A percentile compares a stretch with the other conserved stretches of the same genome.
Evolutionary conservation across 2,888 invertebrate species (phyloP).

Genomic region (Cryptus armator): DNA sequence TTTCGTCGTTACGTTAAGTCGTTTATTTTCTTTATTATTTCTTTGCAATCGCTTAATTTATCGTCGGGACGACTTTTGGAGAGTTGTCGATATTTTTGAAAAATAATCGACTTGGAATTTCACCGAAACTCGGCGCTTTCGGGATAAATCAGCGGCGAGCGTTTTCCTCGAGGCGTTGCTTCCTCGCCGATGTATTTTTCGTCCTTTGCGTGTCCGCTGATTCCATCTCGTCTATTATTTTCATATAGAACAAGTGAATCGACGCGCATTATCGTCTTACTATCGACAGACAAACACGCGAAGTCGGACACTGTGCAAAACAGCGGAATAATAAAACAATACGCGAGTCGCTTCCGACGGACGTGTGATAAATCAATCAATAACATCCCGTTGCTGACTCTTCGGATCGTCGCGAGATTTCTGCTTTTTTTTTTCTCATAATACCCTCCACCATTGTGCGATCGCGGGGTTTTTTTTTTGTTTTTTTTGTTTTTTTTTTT

Average conservation of each 20-base stretch:
- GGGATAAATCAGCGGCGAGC: neutral
- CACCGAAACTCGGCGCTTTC: neutral
- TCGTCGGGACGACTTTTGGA: neutral
- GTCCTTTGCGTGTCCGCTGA: neutral
- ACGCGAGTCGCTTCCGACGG: neutral
- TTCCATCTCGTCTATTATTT: neutral
- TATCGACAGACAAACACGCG: neutral
- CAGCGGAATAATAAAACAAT: neutral
- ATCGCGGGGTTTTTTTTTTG: conserved; percentile 15
- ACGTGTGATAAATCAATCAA: conserved; percentile 12
- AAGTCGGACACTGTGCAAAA: neutral
- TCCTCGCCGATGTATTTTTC: too few relatives aligned
- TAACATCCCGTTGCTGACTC: neutral
- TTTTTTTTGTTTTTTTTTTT: neutral
- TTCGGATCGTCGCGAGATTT: conserved; percentile 22
- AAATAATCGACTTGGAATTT: too few relatives aligned
- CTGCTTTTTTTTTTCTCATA: conserved; percentile 20
- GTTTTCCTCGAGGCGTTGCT: neutral
- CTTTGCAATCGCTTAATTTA: neutral
- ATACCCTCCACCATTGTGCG: conserved; percentile 49
- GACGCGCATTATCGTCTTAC: neutral
- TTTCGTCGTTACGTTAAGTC: neutral
- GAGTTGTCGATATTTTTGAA: too few relatives aligned
- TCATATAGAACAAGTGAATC: neutral
- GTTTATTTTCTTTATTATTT: neutral